phyloP scores from a whole-genome alignment of 2,113 vertebrate genomes.

The Butorides virescens region DNA sequence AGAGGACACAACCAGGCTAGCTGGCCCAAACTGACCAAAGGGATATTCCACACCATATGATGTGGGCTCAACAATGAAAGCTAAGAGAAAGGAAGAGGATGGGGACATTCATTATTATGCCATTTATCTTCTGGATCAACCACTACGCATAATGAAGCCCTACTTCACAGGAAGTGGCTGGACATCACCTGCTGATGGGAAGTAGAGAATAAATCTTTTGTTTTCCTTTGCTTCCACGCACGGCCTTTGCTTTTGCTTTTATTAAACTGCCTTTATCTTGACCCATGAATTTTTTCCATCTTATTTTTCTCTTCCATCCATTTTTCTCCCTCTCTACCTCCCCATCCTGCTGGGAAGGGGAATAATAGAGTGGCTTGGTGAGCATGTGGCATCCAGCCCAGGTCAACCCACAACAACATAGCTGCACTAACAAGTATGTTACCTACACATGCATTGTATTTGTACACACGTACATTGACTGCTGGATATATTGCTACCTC shows the following conservation, averaged over 20 bases:
- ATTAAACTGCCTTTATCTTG: background rate
- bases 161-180: background rate
- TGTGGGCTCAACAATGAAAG: background rate
- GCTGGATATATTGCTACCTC: background rate
- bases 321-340: background rate
- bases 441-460: background rate
- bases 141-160: background rate
- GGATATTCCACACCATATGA: background rate
- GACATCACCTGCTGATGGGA: background rate
- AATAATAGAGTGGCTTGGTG: background rate
- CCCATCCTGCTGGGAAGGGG: background rate
- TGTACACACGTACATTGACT: accelerated
- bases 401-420: background rate
- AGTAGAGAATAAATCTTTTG: background rate
- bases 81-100: background rate
- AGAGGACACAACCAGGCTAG: background rate
- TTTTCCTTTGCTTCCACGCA: background rate
- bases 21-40: background rate
- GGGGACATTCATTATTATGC: background rate
- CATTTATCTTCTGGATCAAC: background rate
- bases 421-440: background rate
- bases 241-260: background rate
- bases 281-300: background rate
- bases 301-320: background rate
- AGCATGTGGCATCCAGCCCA: background rate